Percentiles rank a stretch among this genome's conserved stretches.
Conservation (phyloP, 1,140 invertebrate species). For the Drosophila bocki region DNA sequence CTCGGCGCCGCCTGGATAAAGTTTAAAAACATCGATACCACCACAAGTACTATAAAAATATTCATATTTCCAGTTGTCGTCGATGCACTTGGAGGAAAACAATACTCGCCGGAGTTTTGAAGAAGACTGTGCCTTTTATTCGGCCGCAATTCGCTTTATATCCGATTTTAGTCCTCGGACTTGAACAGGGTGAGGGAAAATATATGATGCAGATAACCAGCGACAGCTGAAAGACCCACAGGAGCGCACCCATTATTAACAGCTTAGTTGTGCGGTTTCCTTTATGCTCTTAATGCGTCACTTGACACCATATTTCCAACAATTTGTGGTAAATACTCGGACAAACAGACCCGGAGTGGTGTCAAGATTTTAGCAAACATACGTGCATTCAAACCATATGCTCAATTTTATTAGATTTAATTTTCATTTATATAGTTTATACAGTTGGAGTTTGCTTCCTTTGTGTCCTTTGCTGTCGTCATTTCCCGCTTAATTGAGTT, state of each 20-base stretch:
- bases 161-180: conserved; percentile 6
- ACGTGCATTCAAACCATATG: conserved; percentile 70
- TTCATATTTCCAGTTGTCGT: conserved; percentile 38
- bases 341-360: conserved; percentile 66
- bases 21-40: conserved; percentile 33
- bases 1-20: conserved; percentile 37
- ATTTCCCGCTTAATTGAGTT: conserved; percentile 25
- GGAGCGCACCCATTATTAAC: conserved; percentile 52
- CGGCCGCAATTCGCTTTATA: conserved; percentile 53
- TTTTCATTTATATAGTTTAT: conserved; percentile 39
- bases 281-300: conserved; percentile 72
- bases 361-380: conserved; percentile 70
- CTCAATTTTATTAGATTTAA: conserved; percentile 68
- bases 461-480: conserved; percentile 3
- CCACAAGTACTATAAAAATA: conserved; percentile 36
- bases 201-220: conserved; percentile 20
- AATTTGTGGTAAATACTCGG: conserved; percentile 77
- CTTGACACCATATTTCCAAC: conserved; percentile 76
- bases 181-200: conserved; percentile 57
- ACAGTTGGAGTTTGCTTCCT: conserved; percentile 19
- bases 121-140: conserved; percentile 40
- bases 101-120: conserved; percentile 27
- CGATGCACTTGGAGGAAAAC: conserved; percentile 22
- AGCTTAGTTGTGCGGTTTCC: conserved; percentile 53
- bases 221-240: conserved; percentile 25